Conservation (phyloP, 2,797 vertebrate genomes). For the Arrhamphus sclerolepis region DNA sequence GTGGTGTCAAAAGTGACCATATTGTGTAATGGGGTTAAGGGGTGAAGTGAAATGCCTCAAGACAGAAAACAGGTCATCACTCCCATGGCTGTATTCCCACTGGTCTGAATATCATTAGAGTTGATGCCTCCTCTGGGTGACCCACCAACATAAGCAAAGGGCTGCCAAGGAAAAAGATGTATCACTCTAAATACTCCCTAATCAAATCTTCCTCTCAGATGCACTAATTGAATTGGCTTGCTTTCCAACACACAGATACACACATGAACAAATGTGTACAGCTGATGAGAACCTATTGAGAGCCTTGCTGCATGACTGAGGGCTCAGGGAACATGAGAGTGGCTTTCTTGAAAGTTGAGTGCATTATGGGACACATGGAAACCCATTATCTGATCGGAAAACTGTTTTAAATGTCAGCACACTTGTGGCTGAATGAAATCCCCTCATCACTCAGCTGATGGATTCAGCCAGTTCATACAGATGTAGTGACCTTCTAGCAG, state of each 20-base stretch:
- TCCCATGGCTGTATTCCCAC: slow-evolving; percentile 50
- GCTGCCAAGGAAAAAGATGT: slow-evolving; percentile 56
- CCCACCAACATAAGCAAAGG: slow-evolving; percentile 55
- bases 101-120: slow-evolving; percentile 58
- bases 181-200: slow-evolving; percentile 52
- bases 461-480: slow-evolving; percentile 22
- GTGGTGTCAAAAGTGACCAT: slow-evolving; percentile 22
- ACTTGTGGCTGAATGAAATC: slow-evolving; percentile 9
- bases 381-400: slow-evolving; percentile 40
- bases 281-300: slow-evolving; percentile 49
- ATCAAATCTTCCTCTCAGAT: slow-evolving; percentile 60
- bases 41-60: slow-evolving; percentile 19
- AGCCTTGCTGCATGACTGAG: slow-evolving; percentile 30
- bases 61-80: slow-evolving; percentile 34
- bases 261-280: slow-evolving; percentile 22
- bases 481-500: not conserved
- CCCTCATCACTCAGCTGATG: slow-evolving; percentile 2
- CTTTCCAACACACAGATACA: slow-evolving; percentile 18
- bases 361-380: slow-evolving; percentile 55
- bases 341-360: slow-evolving; percentile 41
- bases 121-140: slow-evolving; percentile 47
- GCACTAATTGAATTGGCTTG: slow-evolving; percentile 64
- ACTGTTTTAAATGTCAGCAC: slow-evolving; percentile 66
- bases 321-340: slow-evolving; percentile 41
- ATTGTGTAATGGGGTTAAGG: slow-evolving; percentile 25